Evolutionary conservation across 2,888 invertebrate genomes (phyloP).

Genomic region (Microctonus aethiopoides): DNA sequence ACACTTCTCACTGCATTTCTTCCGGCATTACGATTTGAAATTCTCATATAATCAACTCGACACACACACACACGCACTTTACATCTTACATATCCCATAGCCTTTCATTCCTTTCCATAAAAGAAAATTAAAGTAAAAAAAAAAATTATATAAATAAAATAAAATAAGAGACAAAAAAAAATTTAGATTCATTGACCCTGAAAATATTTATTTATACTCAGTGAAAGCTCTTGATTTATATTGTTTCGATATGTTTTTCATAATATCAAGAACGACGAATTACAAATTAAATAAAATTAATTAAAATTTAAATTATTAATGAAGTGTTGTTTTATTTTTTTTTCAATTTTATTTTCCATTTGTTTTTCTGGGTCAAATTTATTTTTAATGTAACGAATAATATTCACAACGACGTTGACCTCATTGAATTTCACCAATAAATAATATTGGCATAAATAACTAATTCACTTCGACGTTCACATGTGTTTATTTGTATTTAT

Average conservation of each 20-base stretch:
- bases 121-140: neutral
- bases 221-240: neutral
- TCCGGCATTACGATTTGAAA: slow-evolving; percentile 44
- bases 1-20: slow-evolving; percentile 53
- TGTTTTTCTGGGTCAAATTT: neutral
- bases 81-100: slow-evolving; percentile 8
- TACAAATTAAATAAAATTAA: neutral
- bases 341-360: neutral
- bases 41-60: slow-evolving; percentile 38
- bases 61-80: slow-evolving; percentile 1
- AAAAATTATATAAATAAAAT: neutral
- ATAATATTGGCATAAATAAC: neutral
- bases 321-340: neutral
- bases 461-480: neutral
- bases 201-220: slow-evolving; percentile 3
- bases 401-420: neutral
- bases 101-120: slow-evolving; percentile 16
- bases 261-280: neutral
- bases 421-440: slow-evolving; percentile 2
- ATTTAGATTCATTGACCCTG: slow-evolving; percentile 30
- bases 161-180: too few species aligned
- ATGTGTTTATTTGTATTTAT: neutral
- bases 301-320: too few species aligned
- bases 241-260: neutral
- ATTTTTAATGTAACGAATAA: neutral